Evolutionary conservation across 2,113 vertebrate species (phyloP).

Genomic region (Siniperca chuatsi): DNA sequence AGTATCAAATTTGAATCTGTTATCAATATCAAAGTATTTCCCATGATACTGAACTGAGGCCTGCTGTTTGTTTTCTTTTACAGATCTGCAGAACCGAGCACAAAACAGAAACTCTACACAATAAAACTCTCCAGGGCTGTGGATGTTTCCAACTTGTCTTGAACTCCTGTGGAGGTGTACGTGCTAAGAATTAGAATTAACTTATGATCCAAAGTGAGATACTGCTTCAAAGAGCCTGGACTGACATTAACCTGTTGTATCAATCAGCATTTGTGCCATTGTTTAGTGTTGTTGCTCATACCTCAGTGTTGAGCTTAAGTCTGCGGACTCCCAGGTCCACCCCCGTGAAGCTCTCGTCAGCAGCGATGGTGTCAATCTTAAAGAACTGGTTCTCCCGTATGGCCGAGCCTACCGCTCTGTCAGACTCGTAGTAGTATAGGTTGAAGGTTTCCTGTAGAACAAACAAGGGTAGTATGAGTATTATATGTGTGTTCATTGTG

Average conservation of each 20-base stretch:
- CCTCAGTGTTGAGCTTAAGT: conserved; percentile 95
- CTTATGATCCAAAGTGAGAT: background rate
- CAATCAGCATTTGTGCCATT: background rate
- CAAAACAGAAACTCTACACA: background rate
- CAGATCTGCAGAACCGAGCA: background rate
- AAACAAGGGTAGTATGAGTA: background rate
- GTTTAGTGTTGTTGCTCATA: conserved; percentile 30
- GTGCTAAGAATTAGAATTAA: conserved; percentile 18
- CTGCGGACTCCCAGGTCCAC: conserved; percentile 94
- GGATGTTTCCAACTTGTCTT: conserved; percentile 25
- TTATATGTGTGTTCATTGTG: background rate
- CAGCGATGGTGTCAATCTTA: conserved; percentile 97
- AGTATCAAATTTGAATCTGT: conserved; percentile 15
- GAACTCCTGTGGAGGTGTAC: conserved; percentile 17
- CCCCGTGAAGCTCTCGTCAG: conserved; percentile 96
- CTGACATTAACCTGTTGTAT: conserved; percentile 7
- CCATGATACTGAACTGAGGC: conserved; percentile 20
- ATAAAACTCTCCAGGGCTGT: background rate
- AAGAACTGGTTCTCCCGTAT: conserved; percentile 93
- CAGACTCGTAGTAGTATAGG: conserved; percentile 94
- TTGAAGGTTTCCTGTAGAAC: conserved; percentile 92
- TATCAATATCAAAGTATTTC: conserved; percentile 58
- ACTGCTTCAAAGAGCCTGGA: conserved; percentile 1
- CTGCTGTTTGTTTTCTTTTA: conserved; percentile 28
- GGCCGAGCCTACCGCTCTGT: conserved; percentile 90